Base-by-base conservation (phyloP, 2,113 vertebrate genomes). In the Meleagris gallopavo region DNA sequence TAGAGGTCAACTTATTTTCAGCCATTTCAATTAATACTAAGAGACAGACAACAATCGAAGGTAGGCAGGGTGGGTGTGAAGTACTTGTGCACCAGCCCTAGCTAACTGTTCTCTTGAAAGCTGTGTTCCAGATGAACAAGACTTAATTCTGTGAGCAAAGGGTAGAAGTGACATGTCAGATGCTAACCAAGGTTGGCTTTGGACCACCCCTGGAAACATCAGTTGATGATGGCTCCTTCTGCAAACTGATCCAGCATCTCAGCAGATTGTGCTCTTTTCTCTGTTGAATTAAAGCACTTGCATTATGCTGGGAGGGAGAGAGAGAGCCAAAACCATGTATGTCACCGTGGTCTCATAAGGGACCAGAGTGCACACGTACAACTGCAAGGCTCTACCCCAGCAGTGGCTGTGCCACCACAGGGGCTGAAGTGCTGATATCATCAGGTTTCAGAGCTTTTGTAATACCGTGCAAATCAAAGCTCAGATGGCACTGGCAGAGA, bases 181-280 rank as follows among this genome's bases (percentile, higher is more conserved):
- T 13, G 32, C 20, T 6, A 78, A 65, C 18, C 75, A 41, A 46
- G 38, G 71, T 14, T 62, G 45, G 74, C 45, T 66, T 75, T 30
- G 25, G 55, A 50, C 36, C 73, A 64, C 45, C n/a, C 25, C 48
- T 84, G 64, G 58, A 86, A 32, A 38, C 38, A n/a, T 46, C 86
- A 8, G 0, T 18, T 34, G 32, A 69, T 36, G 32, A 38, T 25
- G 32, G 14, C 34, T 60, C 52, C 70, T 57, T 30, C 86, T 21
- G 30, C 74, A 69, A 32, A 20, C 25, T 48, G 62, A 83, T 32
- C 36, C 62, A 58, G 73, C 62, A 62, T 52, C 92, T 92, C 86
- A 89, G 89, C 92, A 95, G 89, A 76, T 76, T 89, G 54, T 87
- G 70, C 78, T 80, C 77, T 83, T 91, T 38, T 73, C 78, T 83